Evolutionary conservation across 2,797 vertebrate species (phyloP).

Genomic region (Gymnopithys bicolor): DNA sequence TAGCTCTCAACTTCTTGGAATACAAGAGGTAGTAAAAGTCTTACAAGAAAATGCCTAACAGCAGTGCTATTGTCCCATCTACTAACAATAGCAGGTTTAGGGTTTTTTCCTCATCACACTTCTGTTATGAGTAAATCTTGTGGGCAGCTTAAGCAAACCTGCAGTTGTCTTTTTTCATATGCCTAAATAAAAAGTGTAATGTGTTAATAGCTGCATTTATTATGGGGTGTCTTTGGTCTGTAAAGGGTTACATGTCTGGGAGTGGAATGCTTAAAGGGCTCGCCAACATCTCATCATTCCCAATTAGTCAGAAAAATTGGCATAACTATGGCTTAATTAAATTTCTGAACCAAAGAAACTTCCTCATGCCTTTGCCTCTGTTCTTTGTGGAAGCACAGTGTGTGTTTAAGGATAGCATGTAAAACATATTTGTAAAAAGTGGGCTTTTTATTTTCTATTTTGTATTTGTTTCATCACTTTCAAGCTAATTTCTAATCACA

Average conservation of each 20-base stretch:
- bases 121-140: background rate
- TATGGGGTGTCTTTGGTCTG: background rate
- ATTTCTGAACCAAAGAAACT: conserved; percentile 49
- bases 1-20: background rate
- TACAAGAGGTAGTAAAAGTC: background rate
- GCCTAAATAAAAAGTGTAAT: background rate
- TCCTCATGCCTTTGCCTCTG: conserved; percentile 35
- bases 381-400: background rate
- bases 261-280: background rate
- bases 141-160: background rate
- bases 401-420: background rate
- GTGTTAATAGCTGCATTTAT: background rate
- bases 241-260: conserved; percentile 4
- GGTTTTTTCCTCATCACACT: background rate
- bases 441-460: background rate
- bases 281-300: conserved; percentile 39
- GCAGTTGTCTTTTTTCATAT: background rate
- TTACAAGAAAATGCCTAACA: background rate
- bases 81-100: background rate
- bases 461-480: background rate
- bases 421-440: background rate
- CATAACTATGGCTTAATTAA: conserved; percentile 47
- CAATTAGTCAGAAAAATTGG: conserved; percentile 46
- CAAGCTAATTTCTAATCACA: background rate
- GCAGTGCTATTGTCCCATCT: background rate